Evolutionary conservation across 2,888 invertebrate genomes (phyloP), one percentile per base, ranked within the genome.

Genomic region (Hyppa rectilinea): DNA sequence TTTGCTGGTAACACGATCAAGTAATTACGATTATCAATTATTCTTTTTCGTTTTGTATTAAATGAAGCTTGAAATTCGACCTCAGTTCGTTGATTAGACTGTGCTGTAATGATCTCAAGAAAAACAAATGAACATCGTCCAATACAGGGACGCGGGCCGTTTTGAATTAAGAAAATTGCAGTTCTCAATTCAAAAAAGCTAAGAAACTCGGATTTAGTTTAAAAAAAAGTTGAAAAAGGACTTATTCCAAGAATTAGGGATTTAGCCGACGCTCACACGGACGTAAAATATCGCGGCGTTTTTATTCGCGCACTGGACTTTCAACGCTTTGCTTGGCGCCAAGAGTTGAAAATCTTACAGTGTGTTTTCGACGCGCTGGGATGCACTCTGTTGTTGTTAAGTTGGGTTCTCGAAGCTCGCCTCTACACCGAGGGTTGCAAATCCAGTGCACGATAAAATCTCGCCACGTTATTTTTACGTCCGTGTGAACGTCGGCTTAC

Each of bases 11-110:
- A 82, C 70, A 78, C 60, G 74, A 78, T 75, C 80, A 72, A 80
- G 69, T 83, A 63, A 83, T 83, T 82, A 75, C 49, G 58, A 74
- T 82, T 77, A 77, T 69, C 78, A 62, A 69, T 77, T 66, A 69
- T 66, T 60, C 45, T 65, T 56, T 70, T 34, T 40, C 50, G 29
- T 29, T 75, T 63, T 63, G 6, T 20, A 20, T 36, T 29, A 50
- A 55, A 40, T 49, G 40, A 43, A 49, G 60, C 59, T 40, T 40
- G 17, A 36, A 34, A 20, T 52, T 31, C 14, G 31, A 23, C 0
- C 14, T 43, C 0, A 12, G 17, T 40, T 40, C 29, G 20, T 1
- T 14, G 20, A n/a, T n/a, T 14, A n/a, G 14, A n/a, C 5, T 43
- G 26, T 17, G 12, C 36, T 65, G 34, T 12, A 1, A 36, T 26